phyloP scores from a whole-genome alignment of 2,888 invertebrate species.

The Latrodectus hesperus region DNA sequence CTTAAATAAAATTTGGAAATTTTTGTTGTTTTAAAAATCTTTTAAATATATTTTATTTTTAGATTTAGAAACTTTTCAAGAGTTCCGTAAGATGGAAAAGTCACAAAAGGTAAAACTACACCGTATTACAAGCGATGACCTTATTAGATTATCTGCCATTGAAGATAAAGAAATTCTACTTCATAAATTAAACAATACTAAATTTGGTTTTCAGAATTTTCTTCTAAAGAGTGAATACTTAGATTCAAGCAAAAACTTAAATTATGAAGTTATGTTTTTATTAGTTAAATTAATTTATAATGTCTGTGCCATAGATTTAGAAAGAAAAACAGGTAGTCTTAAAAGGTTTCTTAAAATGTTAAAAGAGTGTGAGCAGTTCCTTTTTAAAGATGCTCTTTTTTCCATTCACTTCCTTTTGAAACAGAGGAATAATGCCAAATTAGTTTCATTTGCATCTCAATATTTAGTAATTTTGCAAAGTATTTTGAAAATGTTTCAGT shows the following conservation, averaged over 20 bases:
- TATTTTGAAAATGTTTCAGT: conserved; percentile 5
- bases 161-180: not conserved
- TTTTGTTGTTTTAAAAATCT: no score
- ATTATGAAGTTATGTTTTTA: conserved; percentile 21
- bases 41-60: no score
- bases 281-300: conserved; percentile 16
- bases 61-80: no score
- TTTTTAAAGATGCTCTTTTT: not conserved
- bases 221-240: conserved; percentile 5
- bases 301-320: conserved; percentile 10
- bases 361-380: conserved; percentile 22
- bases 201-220: conserved; percentile 28
- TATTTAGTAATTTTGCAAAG: conserved; percentile 40
- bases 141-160: not conserved
- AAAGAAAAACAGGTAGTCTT: not conserved
- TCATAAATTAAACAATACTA: not conserved
- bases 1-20: no score
- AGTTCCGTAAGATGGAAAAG: no score
- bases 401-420: conserved; percentile 10
- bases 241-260: not conserved
- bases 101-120: not conserved
- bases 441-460: conserved; percentile 4
- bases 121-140: not conserved
- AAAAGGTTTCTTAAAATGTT: conserved; percentile 18
- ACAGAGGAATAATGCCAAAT: not conserved